Base-by-base conservation (phyloP, 1,140 invertebrate species). In the Metopolophium dirhodum region DNA sequence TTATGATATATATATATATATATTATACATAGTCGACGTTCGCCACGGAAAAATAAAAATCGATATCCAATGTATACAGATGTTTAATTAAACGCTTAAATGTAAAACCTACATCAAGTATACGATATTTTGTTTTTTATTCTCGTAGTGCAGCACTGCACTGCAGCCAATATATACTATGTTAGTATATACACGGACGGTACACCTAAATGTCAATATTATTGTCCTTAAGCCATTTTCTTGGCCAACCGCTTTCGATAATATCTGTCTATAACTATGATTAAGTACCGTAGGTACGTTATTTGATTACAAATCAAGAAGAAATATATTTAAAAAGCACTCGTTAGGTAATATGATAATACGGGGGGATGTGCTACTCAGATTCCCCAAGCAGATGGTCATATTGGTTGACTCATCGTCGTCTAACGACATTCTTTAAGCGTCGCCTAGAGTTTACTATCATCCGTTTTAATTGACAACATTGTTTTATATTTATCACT, bases 351-450 rank as follows among this genome's bases (percentile, higher is more conserved):
- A 86, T 47, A 86, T 86, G 85, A 89, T 30, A 88, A 89, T 54
- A 26, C n/a, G 22, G 35, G 35, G 49, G 51, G 35, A 57, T 37
- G 7, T 54, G 35, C 49, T 89, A 41, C 88, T 89, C 88, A 57
- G 49, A 89, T 57, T 89, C 88, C 88, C 51, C 49, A 41, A 89
- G 35, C 88, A 89, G 88, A 89, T 89, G 88, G 88, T 89, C 88
- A 18, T 57, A 37, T 22, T 54, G 88, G 88, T 57, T 89, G 88
- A 89, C 88, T 89, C 88, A 89, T 89, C 88, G 35, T 8, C 11
- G 23, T 89, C 88, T 35, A 89, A 89, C 88, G 88, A 89, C 88
- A 89, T 89, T 89, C 88, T 89, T 89, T 57, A 23, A 51, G 3
- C 35, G 37, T 89, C 47, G 11, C 88, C 88, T 57, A 89, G 30